Percentiles rank a stretch among this genome's conserved stretches.
Conservation (phyloP, 2,113 vertebrate species). For the Xiphorhynchus elegans region DNA sequence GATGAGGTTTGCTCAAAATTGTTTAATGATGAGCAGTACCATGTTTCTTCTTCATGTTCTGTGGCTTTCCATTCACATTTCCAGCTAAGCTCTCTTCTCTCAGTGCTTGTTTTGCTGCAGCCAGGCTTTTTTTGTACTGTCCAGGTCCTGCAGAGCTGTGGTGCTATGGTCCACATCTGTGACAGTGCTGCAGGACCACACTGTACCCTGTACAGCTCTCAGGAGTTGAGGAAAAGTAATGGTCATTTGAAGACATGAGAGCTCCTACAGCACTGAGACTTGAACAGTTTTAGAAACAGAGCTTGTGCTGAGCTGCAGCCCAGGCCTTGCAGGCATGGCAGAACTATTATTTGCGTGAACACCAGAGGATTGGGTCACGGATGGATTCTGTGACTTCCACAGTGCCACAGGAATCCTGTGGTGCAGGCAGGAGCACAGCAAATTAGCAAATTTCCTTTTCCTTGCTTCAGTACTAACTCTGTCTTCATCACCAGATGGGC, state of each 20-base stretch:
- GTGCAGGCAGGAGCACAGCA: rapidly evolving
- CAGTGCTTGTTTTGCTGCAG: background rate
- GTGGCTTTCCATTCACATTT: background rate
- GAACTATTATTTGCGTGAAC: background rate
- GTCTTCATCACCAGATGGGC: background rate
- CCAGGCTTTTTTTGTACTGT: background rate
- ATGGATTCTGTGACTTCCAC: background rate
- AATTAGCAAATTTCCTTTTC: background rate
- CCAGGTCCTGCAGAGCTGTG: background rate
- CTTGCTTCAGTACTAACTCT: background rate
- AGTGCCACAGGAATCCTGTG: background rate
- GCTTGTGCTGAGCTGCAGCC: background rate
- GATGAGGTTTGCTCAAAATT: background rate
- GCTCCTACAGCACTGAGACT: background rate
- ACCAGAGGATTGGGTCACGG: background rate
- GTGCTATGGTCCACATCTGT: no score
- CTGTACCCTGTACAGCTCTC: no score
- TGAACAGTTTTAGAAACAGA: background rate
- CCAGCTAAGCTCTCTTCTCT: background rate
- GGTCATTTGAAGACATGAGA: background rate
- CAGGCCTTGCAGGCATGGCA: background rate
- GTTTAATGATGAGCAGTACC: background rate
- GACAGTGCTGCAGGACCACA: background rate
- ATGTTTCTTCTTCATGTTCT: background rate
- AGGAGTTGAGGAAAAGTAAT: background rate